Evolutionary conservation across 1,140 invertebrate species (phyloP).

Genomic region (Formica selysi): DNA sequence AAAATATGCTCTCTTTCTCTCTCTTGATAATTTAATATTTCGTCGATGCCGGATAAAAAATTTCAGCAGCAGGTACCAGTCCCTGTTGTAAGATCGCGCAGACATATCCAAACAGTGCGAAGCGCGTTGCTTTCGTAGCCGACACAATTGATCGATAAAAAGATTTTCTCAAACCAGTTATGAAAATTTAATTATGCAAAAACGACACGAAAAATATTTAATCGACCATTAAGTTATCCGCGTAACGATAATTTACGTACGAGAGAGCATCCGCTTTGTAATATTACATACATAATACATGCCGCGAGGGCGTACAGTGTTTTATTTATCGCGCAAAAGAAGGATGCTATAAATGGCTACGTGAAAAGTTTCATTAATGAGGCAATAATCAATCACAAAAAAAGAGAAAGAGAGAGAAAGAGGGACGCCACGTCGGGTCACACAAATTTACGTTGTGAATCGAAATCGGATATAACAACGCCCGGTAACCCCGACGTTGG

Average conservation of each 20-base stretch:
- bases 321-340: conserved; percentile 35
- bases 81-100: conserved; percentile 43
- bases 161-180: conserved; percentile 44
- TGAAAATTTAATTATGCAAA: conserved; percentile 60
- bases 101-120: too few species aligned
- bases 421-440: not conserved
- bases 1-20: too few species aligned
- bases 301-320: conserved; percentile 6
- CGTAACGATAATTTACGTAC: conserved; percentile 51
- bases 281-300: conserved; percentile 58
- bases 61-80: not conserved
- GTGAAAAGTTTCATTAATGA: conserved; percentile 55
- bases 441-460: not conserved
- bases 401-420: too few species aligned
- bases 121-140: not conserved
- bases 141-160: conserved; percentile 17
- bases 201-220: conserved; percentile 51
- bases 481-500: not conserved
- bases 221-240: conserved; percentile 41
- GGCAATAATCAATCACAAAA: not conserved
- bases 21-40: not conserved
- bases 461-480: not conserved
- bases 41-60: not conserved
- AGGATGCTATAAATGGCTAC: conserved; percentile 31
- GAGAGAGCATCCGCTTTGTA: conserved; percentile 26